Conservation (phyloP, 2,113 vertebrate genomes). For the Hypocryptadius cinnamomeus region DNA sequence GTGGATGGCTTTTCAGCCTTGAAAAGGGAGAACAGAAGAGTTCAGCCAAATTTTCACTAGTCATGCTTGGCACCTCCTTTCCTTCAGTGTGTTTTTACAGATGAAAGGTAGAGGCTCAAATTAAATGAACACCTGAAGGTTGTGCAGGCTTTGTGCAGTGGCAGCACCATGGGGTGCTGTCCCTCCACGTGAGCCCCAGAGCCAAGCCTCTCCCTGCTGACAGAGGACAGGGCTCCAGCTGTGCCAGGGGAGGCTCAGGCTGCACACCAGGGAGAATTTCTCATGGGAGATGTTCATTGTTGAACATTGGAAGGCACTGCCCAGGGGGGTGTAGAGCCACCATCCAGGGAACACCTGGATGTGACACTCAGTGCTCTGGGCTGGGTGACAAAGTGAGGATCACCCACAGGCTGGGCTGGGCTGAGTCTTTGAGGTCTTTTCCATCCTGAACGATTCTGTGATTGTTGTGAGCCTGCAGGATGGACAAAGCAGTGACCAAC, state of each 20-base stretch:
- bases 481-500: fast-evolving
- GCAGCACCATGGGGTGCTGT: not conserved
- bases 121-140: not conserved
- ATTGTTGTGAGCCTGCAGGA: not conserved
- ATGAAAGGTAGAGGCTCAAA: not conserved
- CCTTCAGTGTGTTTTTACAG: not conserved
- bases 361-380: not conserved
- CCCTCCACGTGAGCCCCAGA: not conserved
- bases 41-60: not conserved
- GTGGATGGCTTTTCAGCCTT: not conserved
- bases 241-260: not conserved
- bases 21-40: not conserved
- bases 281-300: not conserved
- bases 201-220: not conserved
- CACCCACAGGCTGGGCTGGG: fast-evolving
- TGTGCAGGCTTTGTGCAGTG: not conserved
- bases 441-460: not conserved
- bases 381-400: not conserved
- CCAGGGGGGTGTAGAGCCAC: not conserved
- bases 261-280: not conserved
- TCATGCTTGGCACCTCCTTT: not conserved
- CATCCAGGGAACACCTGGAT: fast-evolving
- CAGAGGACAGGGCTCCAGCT: not conserved
- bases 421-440: not conserved
- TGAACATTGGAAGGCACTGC: not conserved